A percentile compares a stretch with the other conserved stretches of the same genome.
Conservation (phyloP, 2,888 invertebrate genomes). For the Bombylius discolor region DNA sequence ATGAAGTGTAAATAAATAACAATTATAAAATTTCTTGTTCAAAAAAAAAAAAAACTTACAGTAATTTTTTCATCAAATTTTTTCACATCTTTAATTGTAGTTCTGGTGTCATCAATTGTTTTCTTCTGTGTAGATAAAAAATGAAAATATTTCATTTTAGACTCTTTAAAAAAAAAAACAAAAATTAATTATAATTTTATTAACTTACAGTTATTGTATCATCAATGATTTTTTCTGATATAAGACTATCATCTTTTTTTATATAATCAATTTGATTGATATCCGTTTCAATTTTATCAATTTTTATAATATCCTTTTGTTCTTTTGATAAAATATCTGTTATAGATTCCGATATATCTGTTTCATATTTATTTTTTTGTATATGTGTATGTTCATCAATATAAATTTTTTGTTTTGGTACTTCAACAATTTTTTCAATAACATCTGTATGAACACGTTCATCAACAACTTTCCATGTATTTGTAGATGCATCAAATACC, state of each 20-base stretch:
- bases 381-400: constrained; percentile 37
- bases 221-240: no score
- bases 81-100: no score
- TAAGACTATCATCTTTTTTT: no score
- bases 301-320: not conserved
- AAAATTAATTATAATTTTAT: no score
- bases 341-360: not conserved
- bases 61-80: not conserved
- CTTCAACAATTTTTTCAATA: constrained; percentile 35
- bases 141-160: no score
- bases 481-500: constrained; percentile 37
- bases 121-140: not conserved
- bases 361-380: constrained; percentile 42
- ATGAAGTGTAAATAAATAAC: not conserved
- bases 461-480: constrained; percentile 36
- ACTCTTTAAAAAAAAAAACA: no score
- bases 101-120: not conserved
- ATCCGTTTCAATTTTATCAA: not conserved
- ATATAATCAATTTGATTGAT: not conserved
- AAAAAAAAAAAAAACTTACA: no score
- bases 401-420: constrained; percentile 31
- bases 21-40: not conserved
- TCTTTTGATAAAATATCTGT: not conserved
- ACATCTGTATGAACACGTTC: constrained; percentile 37
- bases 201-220: no score